phyloP scores from a whole-genome alignment of 2,797 vertebrate species.

The Alauda arvensis region DNA sequence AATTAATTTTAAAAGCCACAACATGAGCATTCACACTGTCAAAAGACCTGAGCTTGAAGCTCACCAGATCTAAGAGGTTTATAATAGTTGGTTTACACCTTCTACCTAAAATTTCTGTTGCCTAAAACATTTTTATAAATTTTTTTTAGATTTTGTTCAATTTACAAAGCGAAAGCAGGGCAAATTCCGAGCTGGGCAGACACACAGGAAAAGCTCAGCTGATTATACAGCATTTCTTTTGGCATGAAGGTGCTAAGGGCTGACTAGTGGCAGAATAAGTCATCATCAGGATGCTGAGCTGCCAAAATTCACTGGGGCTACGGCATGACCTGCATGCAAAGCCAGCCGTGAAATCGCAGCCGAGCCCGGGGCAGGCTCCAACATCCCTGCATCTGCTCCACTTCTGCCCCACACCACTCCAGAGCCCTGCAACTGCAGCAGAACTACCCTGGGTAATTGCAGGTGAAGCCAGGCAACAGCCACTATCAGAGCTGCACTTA shows the following conservation, averaged over 20 bases:
- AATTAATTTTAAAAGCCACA: not conserved
- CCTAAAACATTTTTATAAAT: not conserved
- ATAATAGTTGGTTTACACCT: not conserved
- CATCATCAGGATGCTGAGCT: not conserved
- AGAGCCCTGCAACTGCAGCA: not conserved
- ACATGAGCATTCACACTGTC: not conserved
- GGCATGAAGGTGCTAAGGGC: not conserved
- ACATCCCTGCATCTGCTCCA: not conserved
- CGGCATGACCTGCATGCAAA: conserved; percentile 23
- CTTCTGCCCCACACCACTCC: not conserved
- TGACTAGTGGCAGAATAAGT: conserved; percentile 9
- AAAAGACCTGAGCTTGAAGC: not conserved
- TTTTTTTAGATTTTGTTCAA: not conserved
- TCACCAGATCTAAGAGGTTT: not conserved
- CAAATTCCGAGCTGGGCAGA: not conserved
- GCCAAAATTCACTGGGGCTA: conserved; percentile 25
- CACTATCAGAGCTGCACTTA: not conserved
- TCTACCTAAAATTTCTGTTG: not conserved
- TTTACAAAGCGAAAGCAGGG: not conserved
- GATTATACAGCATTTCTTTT: not conserved
- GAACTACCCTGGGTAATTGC: not conserved
- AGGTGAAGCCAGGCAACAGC: conserved; percentile 6
- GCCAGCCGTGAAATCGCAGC: not conserved
- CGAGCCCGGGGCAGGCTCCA: not conserved
- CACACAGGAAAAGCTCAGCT: not conserved